Evolutionary conservation across 2,113 vertebrate species (phyloP).

Genomic region (Gorilla gorilla): DNA sequence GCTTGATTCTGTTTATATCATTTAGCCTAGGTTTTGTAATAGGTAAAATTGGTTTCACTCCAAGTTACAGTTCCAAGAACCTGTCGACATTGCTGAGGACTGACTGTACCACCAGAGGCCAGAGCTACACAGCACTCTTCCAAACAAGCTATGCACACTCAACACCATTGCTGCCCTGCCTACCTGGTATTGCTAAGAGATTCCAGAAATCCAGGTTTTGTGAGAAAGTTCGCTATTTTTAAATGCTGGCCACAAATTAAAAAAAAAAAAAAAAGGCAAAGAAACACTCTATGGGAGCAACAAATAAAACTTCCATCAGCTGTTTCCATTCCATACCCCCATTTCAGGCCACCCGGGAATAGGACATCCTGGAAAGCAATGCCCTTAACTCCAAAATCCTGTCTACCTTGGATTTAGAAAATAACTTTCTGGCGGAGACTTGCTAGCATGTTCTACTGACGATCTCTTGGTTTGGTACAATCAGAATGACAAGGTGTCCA

Average conservation of each 20-base stretch:
- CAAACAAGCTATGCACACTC: accelerated
- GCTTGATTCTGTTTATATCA: neutral
- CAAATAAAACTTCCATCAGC: neutral
- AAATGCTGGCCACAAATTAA: neutral
- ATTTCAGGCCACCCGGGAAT: neutral
- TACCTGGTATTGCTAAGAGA: neutral
- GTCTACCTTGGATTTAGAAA: neutral
- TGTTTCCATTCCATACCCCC: accelerated
- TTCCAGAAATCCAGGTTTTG: neutral
- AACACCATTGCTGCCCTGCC: accelerated
- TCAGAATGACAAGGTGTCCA: neutral
- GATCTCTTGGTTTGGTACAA: neutral
- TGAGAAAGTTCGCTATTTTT: neutral
- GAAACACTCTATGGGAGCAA: neutral
- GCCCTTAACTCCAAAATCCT: neutral
- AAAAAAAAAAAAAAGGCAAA: neutral
- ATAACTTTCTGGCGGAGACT: neutral
- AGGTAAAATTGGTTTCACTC: neutral
- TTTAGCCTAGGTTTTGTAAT: neutral
- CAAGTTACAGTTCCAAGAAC: neutral
- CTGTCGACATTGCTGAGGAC: neutral
- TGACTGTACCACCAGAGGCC: no score
- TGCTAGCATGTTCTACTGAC: no score
- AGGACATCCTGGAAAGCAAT: accelerated
- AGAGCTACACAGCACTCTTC: neutral